Percentiles rank a stretch among this genome's conserved stretches.
phyloP scores from a whole-genome alignment of 1,140 invertebrate species.

The Myzus persicae region DNA sequence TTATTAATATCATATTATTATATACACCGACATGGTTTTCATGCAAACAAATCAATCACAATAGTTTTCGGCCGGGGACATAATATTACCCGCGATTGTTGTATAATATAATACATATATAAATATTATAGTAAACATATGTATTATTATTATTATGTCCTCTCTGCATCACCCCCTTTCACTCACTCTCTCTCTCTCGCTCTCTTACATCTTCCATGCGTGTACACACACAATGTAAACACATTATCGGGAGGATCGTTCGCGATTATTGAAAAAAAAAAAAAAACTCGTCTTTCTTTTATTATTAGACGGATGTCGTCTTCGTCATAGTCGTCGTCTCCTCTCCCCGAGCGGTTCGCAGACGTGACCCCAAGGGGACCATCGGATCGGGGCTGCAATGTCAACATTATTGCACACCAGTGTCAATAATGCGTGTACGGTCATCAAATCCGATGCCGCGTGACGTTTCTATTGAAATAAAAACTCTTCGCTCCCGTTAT shows the following conservation, averaged over 20 bases:
- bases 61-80: conserved; percentile 42
- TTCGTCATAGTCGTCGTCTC: not conserved
- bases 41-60: conserved; percentile 48
- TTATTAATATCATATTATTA: conserved; percentile 11
- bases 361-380: conserved; percentile 44
- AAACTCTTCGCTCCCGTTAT: conserved; percentile 47
- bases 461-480: conserved; percentile 58
- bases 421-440: conserved; percentile 57
- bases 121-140: not conserved
- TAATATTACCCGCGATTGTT: conserved; percentile 17
- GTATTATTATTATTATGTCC: not conserved
- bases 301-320: conserved; percentile 56
- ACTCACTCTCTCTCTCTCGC: not conserved
- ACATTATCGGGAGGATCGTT: conserved; percentile 51
- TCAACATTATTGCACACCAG: conserved; percentile 58
- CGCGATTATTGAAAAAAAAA: conserved; percentile 54
- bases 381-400: conserved; percentile 42
- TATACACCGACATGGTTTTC: conserved; percentile 12
- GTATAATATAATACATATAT: not conserved
- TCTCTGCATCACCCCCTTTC: not conserved
- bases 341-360: not conserved
- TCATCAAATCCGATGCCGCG: conserved; percentile 56
- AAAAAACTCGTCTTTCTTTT: conserved; percentile 48
- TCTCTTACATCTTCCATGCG: not conserved
- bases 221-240: conserved; percentile 44